These are phyloP conservation scores for Anolis sagrei DNA, from an alignment of 2,113 vertebrate genomes.

Conservation along the genomic window DNA sequence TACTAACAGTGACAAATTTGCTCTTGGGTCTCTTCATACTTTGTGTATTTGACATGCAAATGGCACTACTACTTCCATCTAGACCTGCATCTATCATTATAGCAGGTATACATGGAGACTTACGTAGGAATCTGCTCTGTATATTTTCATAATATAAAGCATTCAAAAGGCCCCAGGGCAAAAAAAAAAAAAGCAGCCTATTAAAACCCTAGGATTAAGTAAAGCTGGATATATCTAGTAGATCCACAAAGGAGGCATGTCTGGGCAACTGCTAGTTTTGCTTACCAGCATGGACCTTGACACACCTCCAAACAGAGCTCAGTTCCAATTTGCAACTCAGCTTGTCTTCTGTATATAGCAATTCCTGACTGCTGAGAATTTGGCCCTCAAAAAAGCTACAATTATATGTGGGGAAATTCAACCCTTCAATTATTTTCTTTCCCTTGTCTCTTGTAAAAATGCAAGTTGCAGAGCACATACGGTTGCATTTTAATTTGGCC, in stretches of 20 bases:
- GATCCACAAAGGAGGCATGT: background rate
- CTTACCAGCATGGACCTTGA: background rate
- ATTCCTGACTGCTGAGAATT: background rate
- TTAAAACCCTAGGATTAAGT: too few relatives aligned
- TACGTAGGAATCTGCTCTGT: fast-evolving
- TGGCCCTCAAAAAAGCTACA: slow-evolving; percentile 11
- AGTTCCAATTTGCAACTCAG: background rate
- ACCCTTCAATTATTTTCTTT: background rate
- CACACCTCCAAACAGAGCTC: slow-evolving; percentile 1
- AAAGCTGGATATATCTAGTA: background rate
- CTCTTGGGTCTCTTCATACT: background rate
- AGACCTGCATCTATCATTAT: background rate
- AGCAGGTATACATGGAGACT: background rate
- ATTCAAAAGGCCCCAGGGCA: background rate
- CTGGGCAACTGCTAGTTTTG: background rate
- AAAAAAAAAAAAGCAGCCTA: background rate
- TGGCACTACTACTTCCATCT: background rate
- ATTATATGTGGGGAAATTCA: background rate
- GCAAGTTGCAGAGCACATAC: background rate
- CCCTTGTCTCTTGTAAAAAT: background rate
- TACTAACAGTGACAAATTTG: background rate
- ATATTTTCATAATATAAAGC: background rate
- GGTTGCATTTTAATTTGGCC: background rate
- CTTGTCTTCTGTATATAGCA: background rate
- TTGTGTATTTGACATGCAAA: background rate